Evolutionary conservation across 92 coral and sea anemone genomes (phyloP).

Genomic region (Epizoanthus rinbou): DNA sequence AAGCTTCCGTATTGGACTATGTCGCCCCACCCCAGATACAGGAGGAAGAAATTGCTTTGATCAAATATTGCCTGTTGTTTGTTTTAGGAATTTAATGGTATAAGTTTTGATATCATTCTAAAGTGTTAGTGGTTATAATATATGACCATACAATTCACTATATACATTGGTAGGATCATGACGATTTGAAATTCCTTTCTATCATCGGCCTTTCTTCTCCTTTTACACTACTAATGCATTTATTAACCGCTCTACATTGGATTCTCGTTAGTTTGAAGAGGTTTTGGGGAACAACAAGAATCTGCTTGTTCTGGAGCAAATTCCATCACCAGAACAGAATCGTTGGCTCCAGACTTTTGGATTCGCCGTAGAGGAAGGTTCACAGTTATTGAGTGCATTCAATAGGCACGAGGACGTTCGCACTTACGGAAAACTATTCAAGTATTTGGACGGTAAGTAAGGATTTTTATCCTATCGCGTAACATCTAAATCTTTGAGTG

Average conservation of each 20-base stretch:
- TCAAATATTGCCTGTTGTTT: no score
- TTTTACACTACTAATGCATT: background rate
- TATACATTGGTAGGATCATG: no score
- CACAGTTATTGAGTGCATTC: background rate
- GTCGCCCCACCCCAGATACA: no score
- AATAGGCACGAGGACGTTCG: background rate
- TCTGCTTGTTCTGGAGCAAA: background rate
- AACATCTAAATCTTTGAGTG: no score
- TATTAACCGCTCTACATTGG: background rate
- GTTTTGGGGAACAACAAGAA: background rate
- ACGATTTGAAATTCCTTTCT: no score
- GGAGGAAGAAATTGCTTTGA: no score
- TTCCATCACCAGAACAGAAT: background rate
- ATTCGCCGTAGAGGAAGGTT: background rate
- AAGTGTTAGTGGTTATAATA: no score
- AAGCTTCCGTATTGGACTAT: no score
- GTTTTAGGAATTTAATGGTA: no score
- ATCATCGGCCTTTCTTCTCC: background rate
- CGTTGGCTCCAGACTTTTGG: background rate
- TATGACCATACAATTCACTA: no score
- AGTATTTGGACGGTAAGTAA: background rate
- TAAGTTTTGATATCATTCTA: no score
- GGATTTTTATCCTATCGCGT: no score
- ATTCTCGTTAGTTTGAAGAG: background rate
- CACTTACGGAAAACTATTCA: conserved; percentile 4